Evolutionary conservation across 23 tunicate species (phyloP).

Genomic region (Styela plicata): DNA sequence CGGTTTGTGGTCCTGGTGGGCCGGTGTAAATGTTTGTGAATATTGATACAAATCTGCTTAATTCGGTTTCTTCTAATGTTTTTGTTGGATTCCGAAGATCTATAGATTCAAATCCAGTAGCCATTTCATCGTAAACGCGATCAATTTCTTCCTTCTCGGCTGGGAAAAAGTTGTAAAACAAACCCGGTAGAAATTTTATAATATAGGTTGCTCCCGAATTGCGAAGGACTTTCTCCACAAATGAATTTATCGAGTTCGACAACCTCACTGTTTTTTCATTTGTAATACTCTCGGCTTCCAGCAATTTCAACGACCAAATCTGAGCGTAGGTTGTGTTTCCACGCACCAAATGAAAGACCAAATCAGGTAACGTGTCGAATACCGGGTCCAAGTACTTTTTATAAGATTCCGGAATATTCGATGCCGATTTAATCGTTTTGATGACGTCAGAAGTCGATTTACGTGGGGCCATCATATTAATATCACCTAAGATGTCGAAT

Average conservation of each 20-base stretch:
- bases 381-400: constrained; percentile 7
- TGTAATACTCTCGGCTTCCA: not conserved
- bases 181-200: not conserved
- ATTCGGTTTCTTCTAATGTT: constrained; percentile 2
- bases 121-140: not conserved
- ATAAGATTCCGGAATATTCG: constrained; percentile 8
- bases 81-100: not conserved
- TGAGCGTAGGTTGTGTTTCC: not conserved
- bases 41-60: not conserved
- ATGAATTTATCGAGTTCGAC: not conserved
- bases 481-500: constrained; percentile 10
- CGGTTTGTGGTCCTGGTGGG: not conserved
- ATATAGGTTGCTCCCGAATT: not conserved
- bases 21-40: not conserved
- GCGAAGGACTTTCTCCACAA: not conserved
- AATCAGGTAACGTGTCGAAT: not conserved
- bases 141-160: constrained; percentile 5
- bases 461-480: not conserved
- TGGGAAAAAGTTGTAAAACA: constrained; percentile 12
- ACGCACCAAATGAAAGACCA: not conserved
- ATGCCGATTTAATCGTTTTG: not conserved
- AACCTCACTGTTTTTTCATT: not conserved
- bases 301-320: constrained; percentile 1
- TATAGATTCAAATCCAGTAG: not conserved
- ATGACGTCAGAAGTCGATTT: constrained; percentile 3